Evolutionary conservation across 2,113 vertebrate species (phyloP).

Genomic region (Noctilio leporinus): DNA sequence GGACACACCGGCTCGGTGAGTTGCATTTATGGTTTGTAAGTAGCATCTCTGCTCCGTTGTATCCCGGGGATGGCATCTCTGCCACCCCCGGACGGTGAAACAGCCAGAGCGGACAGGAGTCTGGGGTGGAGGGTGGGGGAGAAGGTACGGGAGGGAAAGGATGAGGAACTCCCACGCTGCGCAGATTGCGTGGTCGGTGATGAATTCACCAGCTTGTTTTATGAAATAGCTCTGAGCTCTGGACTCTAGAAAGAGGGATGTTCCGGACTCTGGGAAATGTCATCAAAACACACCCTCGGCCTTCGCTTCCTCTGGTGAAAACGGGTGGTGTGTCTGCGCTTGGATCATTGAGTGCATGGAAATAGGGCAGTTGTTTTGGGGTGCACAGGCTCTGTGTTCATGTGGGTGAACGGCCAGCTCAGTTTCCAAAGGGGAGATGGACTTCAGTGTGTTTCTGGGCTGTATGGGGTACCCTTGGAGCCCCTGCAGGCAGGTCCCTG

Average conservation of each 20-base stretch:
- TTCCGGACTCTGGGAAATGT: neutral
- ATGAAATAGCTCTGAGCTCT: neutral
- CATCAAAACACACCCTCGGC: neutral
- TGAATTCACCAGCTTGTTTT: neutral
- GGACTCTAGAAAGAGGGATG: accelerated
- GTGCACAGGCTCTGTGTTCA: neutral
- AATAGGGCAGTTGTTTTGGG: neutral
- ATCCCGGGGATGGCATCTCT: neutral
- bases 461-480: accelerated
- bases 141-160: neutral
- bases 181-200: accelerated
- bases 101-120: neutral
- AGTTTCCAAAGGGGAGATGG: neutral
- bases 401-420: neutral
- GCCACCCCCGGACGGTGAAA: neutral
- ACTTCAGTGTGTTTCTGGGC: neutral
- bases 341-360: neutral
- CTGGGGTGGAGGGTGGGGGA: neutral
- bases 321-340: neutral
- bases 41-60: neutral
- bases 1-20: neutral
- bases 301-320: neutral
- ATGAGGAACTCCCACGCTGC: neutral
- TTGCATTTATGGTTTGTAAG: neutral
- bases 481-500: neutral